phyloP scores from a whole-genome alignment of 2,888 invertebrate genomes.

The Auanema freiburgensis region DNA sequence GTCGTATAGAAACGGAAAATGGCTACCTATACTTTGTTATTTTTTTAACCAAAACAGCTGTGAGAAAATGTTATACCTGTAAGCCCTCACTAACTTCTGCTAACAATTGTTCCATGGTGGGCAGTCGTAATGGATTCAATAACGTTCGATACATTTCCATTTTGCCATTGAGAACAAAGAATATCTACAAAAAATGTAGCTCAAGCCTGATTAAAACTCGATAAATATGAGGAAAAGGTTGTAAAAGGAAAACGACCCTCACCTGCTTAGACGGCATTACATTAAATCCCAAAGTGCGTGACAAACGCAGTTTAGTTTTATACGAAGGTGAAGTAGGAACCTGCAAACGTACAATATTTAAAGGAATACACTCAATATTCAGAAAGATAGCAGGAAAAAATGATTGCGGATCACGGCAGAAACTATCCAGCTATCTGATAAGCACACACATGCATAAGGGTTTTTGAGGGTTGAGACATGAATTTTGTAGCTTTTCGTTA shows the following conservation, averaged over 20 bases:
- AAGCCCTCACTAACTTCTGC: conserved; percentile 52
- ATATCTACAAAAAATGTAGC: conserved; percentile 36
- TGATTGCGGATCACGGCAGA: no score
- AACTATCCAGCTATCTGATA: no score
- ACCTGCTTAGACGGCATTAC: conserved; percentile 53
- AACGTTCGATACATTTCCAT: conserved; percentile 49
- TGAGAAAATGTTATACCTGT: conserved; percentile 17
- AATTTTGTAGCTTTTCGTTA: conserved; percentile 1
- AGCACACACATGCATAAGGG: no score
- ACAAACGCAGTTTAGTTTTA: conserved; percentile 33
- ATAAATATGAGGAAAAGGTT: not conserved
- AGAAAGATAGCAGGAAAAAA: no score
- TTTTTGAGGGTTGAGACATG: not conserved
- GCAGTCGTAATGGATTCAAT: conserved; percentile 50
- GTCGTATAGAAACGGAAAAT: conserved; percentile 53
- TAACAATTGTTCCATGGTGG: conserved; percentile 50
- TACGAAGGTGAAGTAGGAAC: conserved; percentile 39
- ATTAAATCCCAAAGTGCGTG: conserved; percentile 34
- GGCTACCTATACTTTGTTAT: conserved; percentile 30
- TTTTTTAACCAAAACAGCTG: not conserved
- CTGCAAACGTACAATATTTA: conserved; percentile 22
- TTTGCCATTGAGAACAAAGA: conserved; percentile 57
- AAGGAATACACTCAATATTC: not conserved
- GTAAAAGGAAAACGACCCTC: no score
- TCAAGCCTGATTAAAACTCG: not conserved